These are phyloP conservation scores for Syrmaticus mikado DNA, from an alignment of 2,113 vertebrate genomes.

Conservation along the genomic window DNA sequence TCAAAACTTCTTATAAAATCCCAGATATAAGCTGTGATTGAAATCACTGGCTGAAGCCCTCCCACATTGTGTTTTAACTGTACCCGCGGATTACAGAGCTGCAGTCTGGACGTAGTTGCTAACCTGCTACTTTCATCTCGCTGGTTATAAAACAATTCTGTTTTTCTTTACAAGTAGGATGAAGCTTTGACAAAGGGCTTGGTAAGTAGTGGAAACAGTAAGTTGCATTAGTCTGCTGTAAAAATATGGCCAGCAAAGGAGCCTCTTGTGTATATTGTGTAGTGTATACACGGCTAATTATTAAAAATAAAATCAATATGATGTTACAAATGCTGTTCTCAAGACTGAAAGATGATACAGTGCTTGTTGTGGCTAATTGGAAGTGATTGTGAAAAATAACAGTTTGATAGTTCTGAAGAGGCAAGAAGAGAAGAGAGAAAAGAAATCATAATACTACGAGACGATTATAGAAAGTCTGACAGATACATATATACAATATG, in stretches of 20 bases:
- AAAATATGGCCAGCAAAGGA: neutral
- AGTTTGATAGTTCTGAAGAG: neutral
- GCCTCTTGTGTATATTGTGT: too few species aligned
- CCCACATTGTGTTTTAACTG: neutral
- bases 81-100: neutral
- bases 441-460: neutral
- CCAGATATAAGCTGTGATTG: neutral
- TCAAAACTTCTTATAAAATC: conserved; percentile 1
- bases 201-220: neutral
- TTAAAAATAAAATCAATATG: neutral
- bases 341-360: neutral
- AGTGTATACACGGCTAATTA: neutral
- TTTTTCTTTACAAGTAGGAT: neutral
- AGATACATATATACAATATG: neutral
- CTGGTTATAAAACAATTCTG: neutral
- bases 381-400: neutral
- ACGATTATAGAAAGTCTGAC: neutral
- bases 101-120: neutral
- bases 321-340: neutral
- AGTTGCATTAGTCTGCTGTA: neutral
- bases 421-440: neutral
- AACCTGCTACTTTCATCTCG: neutral
- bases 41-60: neutral
- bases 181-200: neutral
- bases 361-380: neutral